A percentile compares a stretch with the other conserved stretches of the same genome.
phyloP scores from a whole-genome alignment of 2,888 invertebrate genomes.

The Coleophora deauratella region DNA sequence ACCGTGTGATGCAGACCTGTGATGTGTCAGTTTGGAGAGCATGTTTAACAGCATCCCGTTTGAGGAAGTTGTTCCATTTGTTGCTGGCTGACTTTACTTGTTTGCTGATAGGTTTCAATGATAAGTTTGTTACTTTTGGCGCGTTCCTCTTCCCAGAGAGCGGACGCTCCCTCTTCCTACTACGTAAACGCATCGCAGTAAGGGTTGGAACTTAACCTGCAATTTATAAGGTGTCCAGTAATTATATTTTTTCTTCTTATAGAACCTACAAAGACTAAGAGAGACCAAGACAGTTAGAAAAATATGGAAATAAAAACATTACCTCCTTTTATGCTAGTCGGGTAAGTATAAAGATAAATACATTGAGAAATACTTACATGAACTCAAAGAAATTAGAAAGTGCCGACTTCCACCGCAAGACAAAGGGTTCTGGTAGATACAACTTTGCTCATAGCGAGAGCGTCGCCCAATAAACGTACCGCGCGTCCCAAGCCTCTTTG shows the following conservation, averaged over 20 bases:
- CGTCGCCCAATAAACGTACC: slow-evolving; percentile 18
- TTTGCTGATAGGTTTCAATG: slow-evolving; percentile 37
- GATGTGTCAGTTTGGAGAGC: slow-evolving; percentile 34
- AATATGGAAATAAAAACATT: not conserved
- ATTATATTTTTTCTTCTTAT: not conserved
- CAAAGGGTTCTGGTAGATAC: slow-evolving; percentile 21
- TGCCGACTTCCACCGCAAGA: slow-evolving; percentile 31
- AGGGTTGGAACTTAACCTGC: slow-evolving; percentile 43
- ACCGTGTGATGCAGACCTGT: slow-evolving; percentile 48
- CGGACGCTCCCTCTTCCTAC: slow-evolving; percentile 77
- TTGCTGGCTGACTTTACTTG: slow-evolving; percentile 34
- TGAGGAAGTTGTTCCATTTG: slow-evolving; percentile 53
- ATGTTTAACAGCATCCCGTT: slow-evolving; percentile 48
- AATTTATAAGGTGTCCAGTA: slow-evolving; percentile 14
- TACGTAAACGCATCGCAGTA: slow-evolving; percentile 79
- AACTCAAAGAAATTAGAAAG: slow-evolving; percentile 45
- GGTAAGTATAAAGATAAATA: not conserved
- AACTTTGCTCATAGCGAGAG: slow-evolving; percentile 23
- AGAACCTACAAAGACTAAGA: too few relatives aligned
- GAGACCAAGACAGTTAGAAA: too few relatives aligned
- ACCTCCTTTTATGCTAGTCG: not conserved
- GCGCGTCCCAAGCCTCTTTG: slow-evolving; percentile 26
- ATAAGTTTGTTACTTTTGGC: slow-evolving; percentile 40
- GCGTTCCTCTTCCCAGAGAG: slow-evolving; percentile 54
- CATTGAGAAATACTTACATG: slow-evolving; percentile 48